Percentiles rank a stretch among this genome's conserved stretches.
These are phyloP conservation scores for Bolborhynchus lineola DNA, from an alignment of 2,113 vertebrate genomes.

Conservation along the genomic window DNA sequence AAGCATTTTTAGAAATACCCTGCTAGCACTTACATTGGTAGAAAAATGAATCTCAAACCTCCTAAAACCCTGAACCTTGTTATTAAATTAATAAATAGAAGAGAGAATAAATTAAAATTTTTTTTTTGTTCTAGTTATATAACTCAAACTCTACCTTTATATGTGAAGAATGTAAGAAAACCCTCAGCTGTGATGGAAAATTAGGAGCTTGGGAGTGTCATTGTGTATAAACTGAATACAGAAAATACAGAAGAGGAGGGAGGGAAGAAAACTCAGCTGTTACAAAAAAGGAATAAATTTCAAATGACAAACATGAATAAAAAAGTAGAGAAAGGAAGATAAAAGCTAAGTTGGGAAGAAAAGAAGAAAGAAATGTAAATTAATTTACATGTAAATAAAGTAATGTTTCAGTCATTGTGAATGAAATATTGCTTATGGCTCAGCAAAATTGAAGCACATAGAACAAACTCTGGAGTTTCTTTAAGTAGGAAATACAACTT, in stretches of 20 bases:
- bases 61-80: not conserved
- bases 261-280: not conserved
- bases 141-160: not conserved
- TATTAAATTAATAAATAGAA: not conserved
- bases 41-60: not conserved
- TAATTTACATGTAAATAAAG: not conserved
- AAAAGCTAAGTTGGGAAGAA: not conserved
- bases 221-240: not conserved
- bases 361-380: not conserved
- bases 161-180: not conserved
- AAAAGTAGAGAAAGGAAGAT: not conserved
- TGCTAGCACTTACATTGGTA: not conserved
- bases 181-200: not conserved
- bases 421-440: not conserved
- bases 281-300: not conserved
- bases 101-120: not conserved
- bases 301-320: not conserved
- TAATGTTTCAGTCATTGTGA: not conserved
- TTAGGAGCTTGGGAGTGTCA: not conserved
- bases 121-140: not conserved
- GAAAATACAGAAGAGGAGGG: not conserved
- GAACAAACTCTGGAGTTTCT: not conserved
- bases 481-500: not conserved
- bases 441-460: not conserved
- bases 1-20: not conserved